phyloP scores from a whole-genome alignment of 2,888 invertebrate genomes.

The Lycia hirtaria region DNA sequence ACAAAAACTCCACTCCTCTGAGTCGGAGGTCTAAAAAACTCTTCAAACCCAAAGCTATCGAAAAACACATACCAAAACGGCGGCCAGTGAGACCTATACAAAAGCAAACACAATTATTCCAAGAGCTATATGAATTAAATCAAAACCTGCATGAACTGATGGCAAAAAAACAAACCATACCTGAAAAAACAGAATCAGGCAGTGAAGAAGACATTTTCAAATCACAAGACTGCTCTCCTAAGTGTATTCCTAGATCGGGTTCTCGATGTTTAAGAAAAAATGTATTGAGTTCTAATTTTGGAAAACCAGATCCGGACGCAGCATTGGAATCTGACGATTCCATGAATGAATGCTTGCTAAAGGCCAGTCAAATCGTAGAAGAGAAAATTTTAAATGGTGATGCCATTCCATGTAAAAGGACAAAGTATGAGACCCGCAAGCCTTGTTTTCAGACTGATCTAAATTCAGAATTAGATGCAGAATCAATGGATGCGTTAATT shows the following conservation, averaged over 20 bases:
- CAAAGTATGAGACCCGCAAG: constrained; percentile 49
- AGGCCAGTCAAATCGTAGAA: constrained; percentile 79
- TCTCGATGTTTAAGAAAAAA: constrained; percentile 71
- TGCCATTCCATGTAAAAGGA: constrained; percentile 54
- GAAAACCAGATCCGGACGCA: constrained; percentile 67
- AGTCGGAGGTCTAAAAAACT: constrained; percentile 67
- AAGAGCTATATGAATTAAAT: constrained; percentile 77
- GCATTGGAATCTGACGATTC: constrained; percentile 81
- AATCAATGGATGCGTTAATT: constrained; percentile 75
- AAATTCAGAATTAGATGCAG: constrained; percentile 65
- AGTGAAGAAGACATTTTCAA: constrained; percentile 77
- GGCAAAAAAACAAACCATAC: constrained; percentile 52
- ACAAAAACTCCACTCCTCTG: constrained; percentile 72
- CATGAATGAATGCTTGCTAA: constrained; percentile 79
- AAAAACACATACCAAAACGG: constrained; percentile 66
- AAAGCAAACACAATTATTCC: constrained; percentile 70
- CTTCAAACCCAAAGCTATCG: constrained; percentile 59
- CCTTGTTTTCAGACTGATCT: constrained; percentile 43
- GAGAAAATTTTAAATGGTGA: constrained; percentile 64
- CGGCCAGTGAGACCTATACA: constrained; percentile 60
- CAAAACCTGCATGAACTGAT: constrained; percentile 73
- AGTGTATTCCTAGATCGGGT: constrained; percentile 60
- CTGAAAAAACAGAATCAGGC: constrained; percentile 59
- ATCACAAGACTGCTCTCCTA: constrained; percentile 69
- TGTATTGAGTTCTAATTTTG: constrained; percentile 75